phyloP scores from a whole-genome alignment of 2,113 vertebrate genomes.

The Penelope pileata region DNA sequence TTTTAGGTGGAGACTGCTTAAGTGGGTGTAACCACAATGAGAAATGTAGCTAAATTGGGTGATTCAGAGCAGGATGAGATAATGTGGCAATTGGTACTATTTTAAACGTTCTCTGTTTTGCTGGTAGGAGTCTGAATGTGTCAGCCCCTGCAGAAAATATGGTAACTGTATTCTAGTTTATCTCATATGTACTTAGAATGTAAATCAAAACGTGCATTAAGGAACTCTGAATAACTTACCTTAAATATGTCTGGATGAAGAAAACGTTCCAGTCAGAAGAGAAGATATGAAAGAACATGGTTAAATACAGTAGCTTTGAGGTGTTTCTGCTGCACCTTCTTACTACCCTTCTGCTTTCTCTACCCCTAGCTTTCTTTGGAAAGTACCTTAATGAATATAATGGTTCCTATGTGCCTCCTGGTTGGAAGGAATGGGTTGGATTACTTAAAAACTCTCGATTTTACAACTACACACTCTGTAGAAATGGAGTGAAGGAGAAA shows the following conservation, averaged over 20 bases:
- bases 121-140: neutral
- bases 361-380: constrained; percentile 90
- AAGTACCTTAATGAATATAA: constrained; percentile 99
- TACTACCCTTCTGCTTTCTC: neutral
- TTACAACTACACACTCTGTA: constrained; percentile 96
- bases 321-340: neutral
- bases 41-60: neutral
- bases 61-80: constrained; percentile 24
- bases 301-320: neutral
- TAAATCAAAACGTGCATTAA: neutral
- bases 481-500: constrained; percentile 92
- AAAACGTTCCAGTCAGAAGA: neutral
- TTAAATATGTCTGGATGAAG: neutral
- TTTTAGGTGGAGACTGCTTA: neutral
- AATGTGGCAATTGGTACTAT: neutral
- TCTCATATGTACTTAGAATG: neutral
- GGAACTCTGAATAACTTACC: neutral
- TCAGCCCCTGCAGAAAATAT: neutral
- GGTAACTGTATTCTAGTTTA: neutral
- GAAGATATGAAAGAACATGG: neutral
- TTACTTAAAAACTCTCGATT: constrained; percentile 97
- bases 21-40: constrained; percentile 9
- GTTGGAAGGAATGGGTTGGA: constrained; percentile 97
- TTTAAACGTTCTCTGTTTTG: neutral
- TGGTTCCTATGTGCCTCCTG: constrained; percentile 94